phyloP scores from a whole-genome alignment of 2,888 invertebrate genomes.

The Tubiluchus corallicola region DNA sequence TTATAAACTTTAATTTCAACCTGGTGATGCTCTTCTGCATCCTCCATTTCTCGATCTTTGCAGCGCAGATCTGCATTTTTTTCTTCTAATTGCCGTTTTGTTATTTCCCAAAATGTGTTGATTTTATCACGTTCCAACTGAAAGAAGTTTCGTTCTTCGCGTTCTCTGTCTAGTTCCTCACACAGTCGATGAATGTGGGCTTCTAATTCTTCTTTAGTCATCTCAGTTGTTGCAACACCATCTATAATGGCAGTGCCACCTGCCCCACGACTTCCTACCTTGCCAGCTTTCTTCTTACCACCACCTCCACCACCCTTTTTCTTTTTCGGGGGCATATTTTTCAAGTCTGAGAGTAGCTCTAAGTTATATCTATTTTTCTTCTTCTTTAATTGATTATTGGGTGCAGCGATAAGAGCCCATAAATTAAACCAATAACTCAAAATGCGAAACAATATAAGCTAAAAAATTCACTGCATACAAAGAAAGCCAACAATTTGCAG shows the following conservation, averaged over 20 bases:
- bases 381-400: too few species aligned
- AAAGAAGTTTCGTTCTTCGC: slow-evolving; percentile 86
- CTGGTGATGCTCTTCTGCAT: slow-evolving; percentile 66
- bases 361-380: too few species aligned
- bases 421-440: too few species aligned
- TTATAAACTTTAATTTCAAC: slow-evolving; percentile 65
- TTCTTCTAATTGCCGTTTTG: slow-evolving; percentile 69
- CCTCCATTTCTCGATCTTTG: slow-evolving; percentile 70
- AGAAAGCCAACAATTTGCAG: too few species aligned
- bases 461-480: too few species aligned
- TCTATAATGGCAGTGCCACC: slow-evolving; percentile 45
- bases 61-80: slow-evolving; percentile 47
- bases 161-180: slow-evolving; percentile 76
- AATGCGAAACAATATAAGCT: too few species aligned
- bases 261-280: too few species aligned
- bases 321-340: too few species aligned
- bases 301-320: too few species aligned
- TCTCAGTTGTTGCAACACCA: slow-evolving; percentile 75
- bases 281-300: too few species aligned
- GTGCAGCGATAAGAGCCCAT: too few species aligned
- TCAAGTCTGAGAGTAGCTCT: too few species aligned
- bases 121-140: slow-evolving; percentile 86
- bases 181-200: slow-evolving; percentile 63
- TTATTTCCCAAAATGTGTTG: slow-evolving; percentile 87
- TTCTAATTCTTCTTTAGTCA: slow-evolving; percentile 80